Evolutionary conservation across 2,888 invertebrate genomes (phyloP).

Genomic region (Lasioglossum leucozonium): DNA sequence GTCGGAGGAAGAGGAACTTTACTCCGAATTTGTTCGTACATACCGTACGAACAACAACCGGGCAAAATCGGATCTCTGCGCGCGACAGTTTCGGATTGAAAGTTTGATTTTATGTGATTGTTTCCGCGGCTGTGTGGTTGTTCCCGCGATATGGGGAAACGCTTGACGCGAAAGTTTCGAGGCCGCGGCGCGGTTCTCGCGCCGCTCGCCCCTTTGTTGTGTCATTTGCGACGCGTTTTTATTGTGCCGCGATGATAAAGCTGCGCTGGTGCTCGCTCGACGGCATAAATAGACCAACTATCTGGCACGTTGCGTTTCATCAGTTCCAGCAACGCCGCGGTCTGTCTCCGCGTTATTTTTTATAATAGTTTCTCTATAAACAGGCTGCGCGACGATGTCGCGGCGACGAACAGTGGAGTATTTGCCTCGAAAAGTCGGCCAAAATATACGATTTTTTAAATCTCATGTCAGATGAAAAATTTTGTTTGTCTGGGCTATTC

Average conservation of each 20-base stretch:
- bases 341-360: not conserved
- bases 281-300: not conserved
- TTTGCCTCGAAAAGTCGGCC: too few species aligned
- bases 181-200: conserved; percentile 7
- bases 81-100: conserved; percentile 5
- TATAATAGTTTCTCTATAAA: not conserved
- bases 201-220: conserved; percentile 33
- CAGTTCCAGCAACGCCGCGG: not conserved
- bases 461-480: too few species aligned
- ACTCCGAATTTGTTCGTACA: not conserved
- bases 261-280: not conserved
- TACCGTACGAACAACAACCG: not conserved
- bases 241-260: conserved; percentile 38
- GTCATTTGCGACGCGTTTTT: conserved; percentile 51
- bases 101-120: conserved; percentile 2
- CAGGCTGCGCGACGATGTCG: not conserved
- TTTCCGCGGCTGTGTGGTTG: not conserved
- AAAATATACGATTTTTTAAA: too few species aligned
- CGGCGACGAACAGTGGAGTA: too few species aligned
- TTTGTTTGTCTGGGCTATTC: too few species aligned
- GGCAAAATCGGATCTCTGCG: not conserved
- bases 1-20: not conserved
- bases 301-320: conserved; percentile 15
- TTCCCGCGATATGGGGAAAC: conserved; percentile 1
- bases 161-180: conserved; percentile 20